Conservation (phyloP, 2,797 vertebrate species). For the Heliangelus exortis region DNA sequence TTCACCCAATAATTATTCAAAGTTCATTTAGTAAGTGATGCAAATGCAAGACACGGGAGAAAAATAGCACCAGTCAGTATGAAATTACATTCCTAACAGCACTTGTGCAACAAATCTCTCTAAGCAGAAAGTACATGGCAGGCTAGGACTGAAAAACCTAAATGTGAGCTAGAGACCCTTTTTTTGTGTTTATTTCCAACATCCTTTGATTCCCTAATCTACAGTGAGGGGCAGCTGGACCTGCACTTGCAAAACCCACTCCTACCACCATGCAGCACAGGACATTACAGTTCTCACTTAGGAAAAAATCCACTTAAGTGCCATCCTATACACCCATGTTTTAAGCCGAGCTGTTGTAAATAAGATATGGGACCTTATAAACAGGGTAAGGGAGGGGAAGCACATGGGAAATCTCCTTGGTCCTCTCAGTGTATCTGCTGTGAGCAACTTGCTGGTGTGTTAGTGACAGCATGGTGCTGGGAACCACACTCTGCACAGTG, state of each 20-base stretch:
- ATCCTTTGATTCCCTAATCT: background rate
- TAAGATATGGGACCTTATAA: background rate
- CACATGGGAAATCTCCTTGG: background rate
- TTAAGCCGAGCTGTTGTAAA: background rate
- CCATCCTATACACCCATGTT: accelerated
- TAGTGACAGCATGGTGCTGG: background rate
- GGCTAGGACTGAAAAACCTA: background rate
- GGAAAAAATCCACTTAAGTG: no score
- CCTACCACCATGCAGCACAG: background rate
- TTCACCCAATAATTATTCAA: slow-evolving; percentile 6
- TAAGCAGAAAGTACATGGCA: background rate
- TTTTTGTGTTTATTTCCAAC: background rate
- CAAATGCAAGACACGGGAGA: background rate
- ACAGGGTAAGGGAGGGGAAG: background rate
- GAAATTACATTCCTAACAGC: background rate
- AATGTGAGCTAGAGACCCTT: background rate
- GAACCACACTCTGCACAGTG: no score
- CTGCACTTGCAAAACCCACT: background rate
- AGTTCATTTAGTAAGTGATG: slow-evolving; percentile 18
- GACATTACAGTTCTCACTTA: background rate
- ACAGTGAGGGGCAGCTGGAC: background rate
- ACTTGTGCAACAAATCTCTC: background rate
- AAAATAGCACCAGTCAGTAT: background rate
- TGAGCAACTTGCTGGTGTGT: accelerated
- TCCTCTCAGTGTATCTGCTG: background rate